Evolutionary conservation across 2,888 invertebrate genomes (phyloP), one percentile per base, ranked within the genome.

Genomic region (Dorcus hopei): DNA sequence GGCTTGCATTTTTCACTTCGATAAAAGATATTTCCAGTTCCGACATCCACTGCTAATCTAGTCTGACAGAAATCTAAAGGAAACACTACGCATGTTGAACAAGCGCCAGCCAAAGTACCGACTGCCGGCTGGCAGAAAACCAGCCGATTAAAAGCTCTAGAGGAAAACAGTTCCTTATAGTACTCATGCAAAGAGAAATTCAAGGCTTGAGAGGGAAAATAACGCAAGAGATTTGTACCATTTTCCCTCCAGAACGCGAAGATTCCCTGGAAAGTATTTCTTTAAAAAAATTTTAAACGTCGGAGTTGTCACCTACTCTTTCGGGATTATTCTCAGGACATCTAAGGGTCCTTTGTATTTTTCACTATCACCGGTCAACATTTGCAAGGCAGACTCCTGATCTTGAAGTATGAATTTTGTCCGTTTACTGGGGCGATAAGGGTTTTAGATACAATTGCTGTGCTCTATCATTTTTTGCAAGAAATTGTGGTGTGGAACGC

Each of bases 11-110:
- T 23, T 3, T 51, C 56, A 4, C 26, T 26, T 48, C 16, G 9
- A 56, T 26, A 33, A 3, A 11, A 4, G 7, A 45, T 3, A 5
- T 45, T 45, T 45, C 9, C 45, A n/a, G 52, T 40, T 19, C 67
- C 67, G 7, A 65, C 48, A 42, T 67, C 67, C 7, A 65, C 59
- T 9, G 61, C 38, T 9, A 67, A 40, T 43, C 61, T 53, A 19
- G 66, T 67, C 43, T 62, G 65, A 39, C 67, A 67, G 54, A 65
- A 65, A 23, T 65, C 61, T 38, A 67, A 52, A 6, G 67, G 67
- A 38, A 54, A 67, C 3, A 66, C 47, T 4, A 63, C 33, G 3
- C 50, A 42, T 1, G 52, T 50, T 1, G 63, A 52, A 51, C 51
- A 50, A 9, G 54, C 52, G 9, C 67, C 67, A 3, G 67, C 67